Evolutionary conservation across 2,797 vertebrate genomes (phyloP), one percentile per base, ranked within the genome.

Genomic region (Acanthiza pusilla): DNA sequence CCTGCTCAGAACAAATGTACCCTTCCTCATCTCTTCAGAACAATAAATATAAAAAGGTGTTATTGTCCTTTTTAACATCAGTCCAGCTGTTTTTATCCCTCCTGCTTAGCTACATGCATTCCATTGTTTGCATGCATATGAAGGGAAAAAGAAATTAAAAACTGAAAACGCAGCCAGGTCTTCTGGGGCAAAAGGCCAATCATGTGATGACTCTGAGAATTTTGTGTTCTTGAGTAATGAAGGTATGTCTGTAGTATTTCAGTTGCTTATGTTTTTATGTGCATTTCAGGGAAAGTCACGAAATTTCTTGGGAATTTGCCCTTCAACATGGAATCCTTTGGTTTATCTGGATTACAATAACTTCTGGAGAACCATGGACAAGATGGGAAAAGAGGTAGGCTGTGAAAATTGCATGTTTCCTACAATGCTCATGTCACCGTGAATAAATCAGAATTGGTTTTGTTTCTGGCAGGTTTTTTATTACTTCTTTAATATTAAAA

Each of bases 271-370:
- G 27, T 60, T 93, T 87, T 58, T 85, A 73, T 93, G 51, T 96
- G 57, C 86, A 27, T 98, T 97, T 66, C 73, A 98, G 98, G 98
- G 98, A 34, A 98, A 97, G 94, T 96, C 96, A 55, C 78, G 79
- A 17, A 54, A 91, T 84, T 97, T 98, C 57, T 36, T 26, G 0
- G 97, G 94, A 34, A 86, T 98, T 45, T 98, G 96, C 61, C 98
- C 98, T 82, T 88, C 98, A n/a, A 90, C 98, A 4, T 98, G 98
- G 98, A 98, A 98, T 93, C 98, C 98, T n/a, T 93, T 98, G 2
- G 95, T 97, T 50, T 98, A 97, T 93, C 75, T 98, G 96, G 98
- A 98, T 98, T 98, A 97, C 92, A 98, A 98, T 91, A 97, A 98
- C 73, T 96, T 98, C 32, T 98, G 98, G 98, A 97, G 98, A 63